Conservation (phyloP, 2,888 invertebrate genomes). For the Erynnis tages region DNA sequence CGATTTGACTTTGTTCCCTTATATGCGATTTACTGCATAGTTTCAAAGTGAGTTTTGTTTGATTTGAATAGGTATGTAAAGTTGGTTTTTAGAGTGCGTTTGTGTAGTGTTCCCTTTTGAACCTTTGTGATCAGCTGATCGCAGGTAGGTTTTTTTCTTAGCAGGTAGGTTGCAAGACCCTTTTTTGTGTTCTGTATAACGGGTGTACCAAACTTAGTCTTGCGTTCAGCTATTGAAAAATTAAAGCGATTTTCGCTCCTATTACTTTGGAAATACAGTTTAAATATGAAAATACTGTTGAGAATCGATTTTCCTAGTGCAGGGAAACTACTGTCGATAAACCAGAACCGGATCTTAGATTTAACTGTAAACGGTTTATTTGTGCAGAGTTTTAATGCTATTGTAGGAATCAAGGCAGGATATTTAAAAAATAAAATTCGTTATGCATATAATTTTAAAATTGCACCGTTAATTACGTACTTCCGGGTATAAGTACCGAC, state of each 20-base stretch:
- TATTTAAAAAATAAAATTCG: too few species aligned
- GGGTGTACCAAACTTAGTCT: conserved; percentile 44
- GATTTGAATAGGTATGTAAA: background rate
- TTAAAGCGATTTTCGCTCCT: conserved; percentile 30
- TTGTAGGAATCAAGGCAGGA: too few species aligned
- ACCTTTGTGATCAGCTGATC: conserved; percentile 10
- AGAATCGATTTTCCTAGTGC: conserved; percentile 6
- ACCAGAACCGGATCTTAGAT: conserved; percentile 1
- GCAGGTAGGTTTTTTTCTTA: conserved; percentile 5
- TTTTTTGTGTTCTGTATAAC: conserved; percentile 37
- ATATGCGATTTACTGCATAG: conserved; percentile 3
- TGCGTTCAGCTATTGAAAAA: conserved; percentile 34
- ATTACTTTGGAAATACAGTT: background rate
- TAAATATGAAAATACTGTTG: background rate
- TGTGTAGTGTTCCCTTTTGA: background rate
- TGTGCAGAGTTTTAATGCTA: background rate
- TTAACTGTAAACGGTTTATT: background rate
- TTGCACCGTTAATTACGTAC: too few species aligned
- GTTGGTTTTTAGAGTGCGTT: background rate
- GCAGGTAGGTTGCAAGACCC: background rate
- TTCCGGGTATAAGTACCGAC: too few species aligned
- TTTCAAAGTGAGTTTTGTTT: conserved; percentile 9
- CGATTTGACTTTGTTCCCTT: background rate
- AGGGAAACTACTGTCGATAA: conserved; percentile 10
- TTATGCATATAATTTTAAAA: too few species aligned